Percentiles rank a stretch among this genome's conserved stretches.
Conservation (phyloP, 1,140 invertebrate genomes). For the Leptonema lineaticorne region DNA sequence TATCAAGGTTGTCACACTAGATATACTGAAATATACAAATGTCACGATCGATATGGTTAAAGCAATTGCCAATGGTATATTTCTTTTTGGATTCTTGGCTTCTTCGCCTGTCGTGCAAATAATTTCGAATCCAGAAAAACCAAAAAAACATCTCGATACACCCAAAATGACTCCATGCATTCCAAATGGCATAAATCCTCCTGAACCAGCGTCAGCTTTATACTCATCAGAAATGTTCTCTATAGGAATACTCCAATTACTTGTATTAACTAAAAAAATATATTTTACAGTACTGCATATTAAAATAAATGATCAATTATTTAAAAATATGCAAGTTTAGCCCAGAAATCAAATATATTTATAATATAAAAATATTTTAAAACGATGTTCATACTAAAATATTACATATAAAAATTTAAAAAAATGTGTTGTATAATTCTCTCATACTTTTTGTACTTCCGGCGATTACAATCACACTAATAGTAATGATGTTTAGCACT, state of each 20-base stretch:
- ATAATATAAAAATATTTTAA: too few relatives aligned
- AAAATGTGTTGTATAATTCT: neutral
- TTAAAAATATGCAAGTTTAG: too few relatives aligned
- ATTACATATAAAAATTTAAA: neutral
- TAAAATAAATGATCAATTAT: too few relatives aligned
- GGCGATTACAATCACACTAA: constrained; percentile 77
- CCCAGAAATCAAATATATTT: too few relatives aligned
- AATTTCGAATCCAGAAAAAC: constrained; percentile 88
- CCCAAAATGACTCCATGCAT: constrained; percentile 77
- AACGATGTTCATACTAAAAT: too few relatives aligned
- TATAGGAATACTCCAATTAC: constrained; percentile 67
- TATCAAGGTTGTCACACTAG: constrained; percentile 87
- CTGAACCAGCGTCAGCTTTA: constrained; percentile 57
- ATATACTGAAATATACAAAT: constrained; percentile 81
- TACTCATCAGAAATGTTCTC: constrained; percentile 59
- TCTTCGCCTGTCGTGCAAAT: constrained; percentile 84
- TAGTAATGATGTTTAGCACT: constrained; percentile 78
- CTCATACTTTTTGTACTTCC: constrained; percentile 76
- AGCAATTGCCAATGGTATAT: constrained; percentile 87
- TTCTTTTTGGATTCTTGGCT: constrained; percentile 83
- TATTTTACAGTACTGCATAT: too few relatives aligned
- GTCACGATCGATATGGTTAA: constrained; percentile 78
- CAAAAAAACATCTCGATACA: constrained; percentile 89
- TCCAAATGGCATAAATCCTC: constrained; percentile 85
- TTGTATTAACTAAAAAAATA: constrained; percentile 54